Conservation (phyloP, 2,888 invertebrate species). For the Protonemura montana region DNA sequence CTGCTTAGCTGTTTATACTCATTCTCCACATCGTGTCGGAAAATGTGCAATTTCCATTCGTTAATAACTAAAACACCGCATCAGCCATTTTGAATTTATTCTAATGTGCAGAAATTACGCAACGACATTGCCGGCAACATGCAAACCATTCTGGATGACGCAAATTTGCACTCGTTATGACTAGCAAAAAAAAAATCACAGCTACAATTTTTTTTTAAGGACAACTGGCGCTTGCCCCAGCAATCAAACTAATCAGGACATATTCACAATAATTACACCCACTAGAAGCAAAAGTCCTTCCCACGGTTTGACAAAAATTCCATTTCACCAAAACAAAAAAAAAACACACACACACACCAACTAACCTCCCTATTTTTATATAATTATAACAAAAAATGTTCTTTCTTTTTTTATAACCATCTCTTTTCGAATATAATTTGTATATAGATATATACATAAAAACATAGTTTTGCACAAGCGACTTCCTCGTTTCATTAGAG, state of each 20-base stretch:
- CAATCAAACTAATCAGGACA: conserved; percentile 1
- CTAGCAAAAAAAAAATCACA: not conserved
- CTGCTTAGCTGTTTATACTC: no score
- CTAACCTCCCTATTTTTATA: not conserved
- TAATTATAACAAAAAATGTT: not conserved
- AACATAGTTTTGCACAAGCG: conserved; percentile 32
- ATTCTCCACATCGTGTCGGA: not conserved
- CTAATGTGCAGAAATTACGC: not conserved
- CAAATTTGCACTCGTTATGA: not conserved
- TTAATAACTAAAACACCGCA: not conserved
- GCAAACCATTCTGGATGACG: not conserved
- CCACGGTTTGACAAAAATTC: conserved; percentile 35
- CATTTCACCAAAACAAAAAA: conserved; percentile 20
- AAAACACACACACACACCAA: conserved; percentile 29
- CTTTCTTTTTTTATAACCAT: not conserved
- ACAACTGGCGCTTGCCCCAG: not conserved
- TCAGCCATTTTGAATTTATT: conserved; percentile 2
- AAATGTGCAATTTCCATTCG: conserved; percentile 3
- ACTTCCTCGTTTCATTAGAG: conserved; percentile 41
- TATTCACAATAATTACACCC: conserved; percentile 17
- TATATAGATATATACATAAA: not conserved
- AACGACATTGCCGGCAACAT: not conserved
- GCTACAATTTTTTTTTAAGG: not conserved
- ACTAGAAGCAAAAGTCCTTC: not conserved
- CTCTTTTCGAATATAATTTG: not conserved